phyloP scores from a whole-genome alignment of 1,140 invertebrate genomes.

The Nixonia krombeini region DNA sequence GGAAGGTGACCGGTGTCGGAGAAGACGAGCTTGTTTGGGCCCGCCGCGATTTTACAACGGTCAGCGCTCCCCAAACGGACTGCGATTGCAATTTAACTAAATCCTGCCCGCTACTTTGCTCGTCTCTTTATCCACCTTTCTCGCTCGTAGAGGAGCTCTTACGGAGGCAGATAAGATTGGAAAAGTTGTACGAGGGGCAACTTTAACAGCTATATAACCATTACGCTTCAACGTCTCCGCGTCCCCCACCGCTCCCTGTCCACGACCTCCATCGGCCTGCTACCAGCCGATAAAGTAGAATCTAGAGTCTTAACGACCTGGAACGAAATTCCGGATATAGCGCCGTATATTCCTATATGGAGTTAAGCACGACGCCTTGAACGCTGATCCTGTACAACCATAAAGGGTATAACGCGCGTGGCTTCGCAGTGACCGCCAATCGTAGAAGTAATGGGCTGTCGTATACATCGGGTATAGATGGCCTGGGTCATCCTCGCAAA shows the following conservation, averaged over 20 bases:
- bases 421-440: slow-evolving; percentile 17
- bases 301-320: slow-evolving; percentile 68
- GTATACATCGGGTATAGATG: slow-evolving; percentile 8
- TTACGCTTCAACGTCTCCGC: slow-evolving; percentile 55
- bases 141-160: slow-evolving; percentile 19
- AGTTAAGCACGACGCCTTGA: slow-evolving; percentile 57
- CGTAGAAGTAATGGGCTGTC: slow-evolving; percentile 9
- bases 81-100: slow-evolving; percentile 69
- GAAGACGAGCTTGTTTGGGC: neutral
- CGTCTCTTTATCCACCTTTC: slow-evolving; percentile 22
- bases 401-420: slow-evolving; percentile 14
- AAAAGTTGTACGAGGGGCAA: slow-evolving; percentile 72
- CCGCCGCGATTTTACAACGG: slow-evolving; percentile 51
- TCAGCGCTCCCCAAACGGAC: slow-evolving; percentile 59
- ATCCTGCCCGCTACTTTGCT: slow-evolving; percentile 62
- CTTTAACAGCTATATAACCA: slow-evolving; percentile 72
- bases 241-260: neutral
- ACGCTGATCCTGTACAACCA: slow-evolving; percentile 20
- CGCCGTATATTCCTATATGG: slow-evolving; percentile 64
- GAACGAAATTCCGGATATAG: slow-evolving; percentile 68
- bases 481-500: neutral
- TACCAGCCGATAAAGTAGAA: slow-evolving; percentile 65
- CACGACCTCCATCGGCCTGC: too few relatives aligned
- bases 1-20: slow-evolving; percentile 11
- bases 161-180: slow-evolving; percentile 70